Evolutionary conservation across 2,797 vertebrate species (phyloP), one percentile per base, ranked within the genome.

Genomic region (Moxostoma hubbsi): DNA sequence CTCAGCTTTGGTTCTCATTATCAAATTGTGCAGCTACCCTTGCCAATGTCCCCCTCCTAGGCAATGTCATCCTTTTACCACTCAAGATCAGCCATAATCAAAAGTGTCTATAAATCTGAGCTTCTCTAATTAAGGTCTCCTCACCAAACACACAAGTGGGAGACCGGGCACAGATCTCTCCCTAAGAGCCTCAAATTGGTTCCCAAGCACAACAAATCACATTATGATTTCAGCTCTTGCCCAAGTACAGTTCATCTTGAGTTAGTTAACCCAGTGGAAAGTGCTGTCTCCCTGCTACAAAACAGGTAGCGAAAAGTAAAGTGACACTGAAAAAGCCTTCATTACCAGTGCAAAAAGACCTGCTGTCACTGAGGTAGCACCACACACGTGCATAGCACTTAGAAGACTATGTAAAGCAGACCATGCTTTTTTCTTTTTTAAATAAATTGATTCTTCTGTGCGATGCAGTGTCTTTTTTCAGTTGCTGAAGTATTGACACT

Each of bases 81-180:
- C 88, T 89, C 84, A 55, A 81, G 82, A 92, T 91, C 89, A 89
- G 82, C 88, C 89, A 88, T 88, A 90, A 92, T 90, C 83, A 86
- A 88, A 92, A 88, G 89, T 86, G 87, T 89, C 90, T 86, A 89
- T 88, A 90, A 90, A 92, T 90, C 59, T 79, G 81, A 89, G 83
- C 85, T 73, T 87, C 77, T 59, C 84, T 88, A 91, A 92, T 91
- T 82, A 89, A 91, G 89, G 92, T 89, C 86, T 89, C 84, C 82
- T 85, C 83, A 82, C 51, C 6, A 85, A 83, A 77, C 79, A 63
- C 77, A 84, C 84, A 76, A 83, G 15, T 49, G 50, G 86, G 87
- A 82, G 87, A 87, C 85, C 85, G 75, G 79, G 86, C 83, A 81
- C 74, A 82, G 75, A 82, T 72, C 84, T 88, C 83, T 81, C 18